A percentile compares a stretch with the other conserved stretches of the same genome.
These are phyloP conservation scores for Ecdyonurus torrentis DNA, from an alignment of 2,888 invertebrate genomes.

Conservation along the genomic window DNA sequence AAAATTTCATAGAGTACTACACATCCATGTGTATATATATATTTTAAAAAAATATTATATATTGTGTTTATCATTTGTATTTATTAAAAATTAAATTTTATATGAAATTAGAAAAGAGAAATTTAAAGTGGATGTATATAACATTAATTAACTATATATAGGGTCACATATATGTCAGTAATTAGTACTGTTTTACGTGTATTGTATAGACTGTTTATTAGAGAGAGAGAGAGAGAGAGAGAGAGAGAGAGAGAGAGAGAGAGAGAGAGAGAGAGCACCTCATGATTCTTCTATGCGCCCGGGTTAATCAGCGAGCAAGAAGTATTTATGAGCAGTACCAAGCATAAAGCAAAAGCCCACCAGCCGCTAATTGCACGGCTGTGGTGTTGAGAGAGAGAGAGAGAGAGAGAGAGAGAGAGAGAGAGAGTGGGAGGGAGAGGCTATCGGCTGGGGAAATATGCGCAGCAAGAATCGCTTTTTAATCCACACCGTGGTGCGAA, in stretches of 20 bases:
- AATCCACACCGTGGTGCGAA: neutral
- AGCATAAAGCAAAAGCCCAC: neutral
- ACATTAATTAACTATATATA: neutral
- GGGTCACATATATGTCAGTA: neutral
- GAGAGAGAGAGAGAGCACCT: too few species aligned
- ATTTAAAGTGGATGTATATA: neutral
- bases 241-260: too few species aligned
- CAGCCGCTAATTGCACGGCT: neutral
- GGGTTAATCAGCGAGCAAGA: neutral
- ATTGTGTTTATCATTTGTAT: too few species aligned
- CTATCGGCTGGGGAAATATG: neutral
- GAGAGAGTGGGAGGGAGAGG: neutral
- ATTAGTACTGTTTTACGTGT: neutral
- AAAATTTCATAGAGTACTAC: too few species aligned
- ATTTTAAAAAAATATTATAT: too few species aligned
- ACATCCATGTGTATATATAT: too few species aligned
- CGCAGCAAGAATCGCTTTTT: neutral
- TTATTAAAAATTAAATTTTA: neutral
- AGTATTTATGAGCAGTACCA: neutral
- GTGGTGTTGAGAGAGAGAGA: too few species aligned
- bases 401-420: too few species aligned
- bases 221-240: too few species aligned
- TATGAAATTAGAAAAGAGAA: neutral
- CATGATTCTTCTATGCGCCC: too few species aligned
- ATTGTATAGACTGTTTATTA: neutral